These are phyloP conservation scores for Lepidocolaptes lacrymiger DNA, from an alignment of 2,797 vertebrate species.

Conservation along the genomic window DNA sequence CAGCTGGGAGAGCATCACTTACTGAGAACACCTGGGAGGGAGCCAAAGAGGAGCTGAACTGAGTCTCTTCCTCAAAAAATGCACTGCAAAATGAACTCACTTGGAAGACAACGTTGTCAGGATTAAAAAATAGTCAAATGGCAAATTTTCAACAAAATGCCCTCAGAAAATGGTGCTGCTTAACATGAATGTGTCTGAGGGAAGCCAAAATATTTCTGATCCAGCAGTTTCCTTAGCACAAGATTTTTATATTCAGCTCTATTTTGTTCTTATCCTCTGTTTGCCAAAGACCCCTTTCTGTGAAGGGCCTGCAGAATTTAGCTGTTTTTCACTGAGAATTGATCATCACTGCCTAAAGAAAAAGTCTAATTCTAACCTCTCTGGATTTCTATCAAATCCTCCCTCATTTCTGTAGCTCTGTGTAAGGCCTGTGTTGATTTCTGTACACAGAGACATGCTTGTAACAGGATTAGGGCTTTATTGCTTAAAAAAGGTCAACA, in stretches of 20 bases:
- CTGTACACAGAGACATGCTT: background rate
- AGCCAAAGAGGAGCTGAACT: background rate
- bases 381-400: background rate
- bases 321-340: background rate
- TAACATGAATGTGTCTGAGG: background rate
- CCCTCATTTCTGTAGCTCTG: background rate
- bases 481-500: slow-evolving; percentile 9
- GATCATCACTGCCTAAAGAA: background rate
- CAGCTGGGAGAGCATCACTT: background rate
- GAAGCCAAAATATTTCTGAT: background rate
- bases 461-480: background rate
- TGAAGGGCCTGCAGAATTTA: background rate
- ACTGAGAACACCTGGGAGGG: background rate
- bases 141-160: background rate
- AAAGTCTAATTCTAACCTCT: background rate
- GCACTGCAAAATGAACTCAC: background rate
- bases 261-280: background rate
- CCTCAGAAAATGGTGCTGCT: background rate
- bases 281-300: background rate
- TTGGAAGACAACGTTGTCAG: background rate
- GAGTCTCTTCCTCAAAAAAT: background rate
- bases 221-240: background rate
- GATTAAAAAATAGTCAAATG: background rate
- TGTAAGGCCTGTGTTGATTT: background rate
- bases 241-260: background rate